A percentile compares a stretch with the other conserved stretches of the same genome.
These are phyloP conservation scores for Ifrita kowaldi DNA, from an alignment of 2,113 vertebrate species.

Conservation along the genomic window DNA sequence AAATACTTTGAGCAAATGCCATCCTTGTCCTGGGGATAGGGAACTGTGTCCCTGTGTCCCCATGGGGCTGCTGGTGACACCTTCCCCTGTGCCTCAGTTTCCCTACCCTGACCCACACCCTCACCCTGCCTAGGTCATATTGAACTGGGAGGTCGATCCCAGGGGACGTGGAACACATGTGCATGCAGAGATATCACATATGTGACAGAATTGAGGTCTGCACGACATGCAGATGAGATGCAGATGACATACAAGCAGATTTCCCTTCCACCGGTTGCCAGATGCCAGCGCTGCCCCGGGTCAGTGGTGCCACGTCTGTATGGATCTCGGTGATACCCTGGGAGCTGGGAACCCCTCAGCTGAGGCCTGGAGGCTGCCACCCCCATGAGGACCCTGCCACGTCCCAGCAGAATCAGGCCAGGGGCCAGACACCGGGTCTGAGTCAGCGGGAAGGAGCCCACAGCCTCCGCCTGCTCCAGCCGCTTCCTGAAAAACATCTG, in stretches of 20 bases:
- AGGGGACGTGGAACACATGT: accelerated
- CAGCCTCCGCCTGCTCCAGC: not conserved
- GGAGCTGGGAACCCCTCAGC: not conserved
- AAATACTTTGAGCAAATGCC: not conserved
- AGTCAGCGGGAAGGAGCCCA: not conserved
- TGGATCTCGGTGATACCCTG: accelerated
- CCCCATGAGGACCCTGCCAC: not conserved
- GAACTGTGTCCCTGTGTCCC: not conserved
- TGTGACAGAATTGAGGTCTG: not conserved
- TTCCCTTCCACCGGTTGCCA: not conserved
- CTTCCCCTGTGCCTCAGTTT: not conserved
- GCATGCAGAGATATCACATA: not conserved
- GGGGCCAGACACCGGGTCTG: not conserved
- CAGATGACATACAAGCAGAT: not conserved
- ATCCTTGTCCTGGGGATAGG: not conserved
- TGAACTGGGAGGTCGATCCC: accelerated
- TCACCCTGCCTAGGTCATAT: not conserved
- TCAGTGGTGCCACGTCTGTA: not conserved
- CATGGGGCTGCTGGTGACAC: not conserved
- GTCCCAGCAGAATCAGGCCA: not conserved
- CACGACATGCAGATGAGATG: not conserved
- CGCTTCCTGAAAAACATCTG: slow-evolving; percentile 10
- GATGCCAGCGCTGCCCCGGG: not conserved
- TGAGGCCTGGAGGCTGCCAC: not conserved
- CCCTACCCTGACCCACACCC: not conserved